Evolutionary conservation across 2,888 invertebrate species (phyloP).

Genomic region (Agrochola lychnidis): DNA sequence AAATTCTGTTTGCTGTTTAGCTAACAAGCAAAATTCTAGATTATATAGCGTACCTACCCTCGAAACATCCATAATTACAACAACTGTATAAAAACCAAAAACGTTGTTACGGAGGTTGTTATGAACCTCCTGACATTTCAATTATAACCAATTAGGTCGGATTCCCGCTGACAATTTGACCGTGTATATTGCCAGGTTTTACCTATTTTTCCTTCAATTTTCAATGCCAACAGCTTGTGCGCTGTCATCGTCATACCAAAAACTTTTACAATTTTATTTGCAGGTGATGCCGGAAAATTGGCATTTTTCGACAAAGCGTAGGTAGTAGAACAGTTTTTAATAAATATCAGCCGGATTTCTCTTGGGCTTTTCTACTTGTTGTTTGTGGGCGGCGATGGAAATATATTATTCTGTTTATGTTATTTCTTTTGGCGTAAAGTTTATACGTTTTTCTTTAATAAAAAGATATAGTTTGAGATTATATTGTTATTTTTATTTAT

Average conservation of each 20-base stretch:
- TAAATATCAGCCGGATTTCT: slow-evolving; percentile 30
- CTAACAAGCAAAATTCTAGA: slow-evolving; percentile 9
- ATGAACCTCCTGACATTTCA: slow-evolving; percentile 12
- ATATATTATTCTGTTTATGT: background rate
- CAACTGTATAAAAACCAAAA: background rate
- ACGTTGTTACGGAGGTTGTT: background rate
- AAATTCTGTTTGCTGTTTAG: background rate
- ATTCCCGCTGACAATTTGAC: slow-evolving; percentile 22
- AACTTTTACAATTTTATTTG: slow-evolving; percentile 45
- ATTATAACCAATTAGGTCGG: slow-evolving; percentile 45
- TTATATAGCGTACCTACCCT: background rate
- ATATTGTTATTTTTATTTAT: background rate
- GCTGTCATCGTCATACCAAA: slow-evolving; percentile 11
- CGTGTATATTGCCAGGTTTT: background rate
- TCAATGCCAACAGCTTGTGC: slow-evolving; percentile 1
- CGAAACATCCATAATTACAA: background rate
- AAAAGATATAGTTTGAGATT: no score
- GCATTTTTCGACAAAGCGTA: slow-evolving; percentile 7
- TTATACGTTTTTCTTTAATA: background rate
- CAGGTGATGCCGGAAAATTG: slow-evolving; percentile 33
- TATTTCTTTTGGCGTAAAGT: slow-evolving; percentile 12
- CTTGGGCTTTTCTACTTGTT: slow-evolving; percentile 23
- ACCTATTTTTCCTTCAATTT: slow-evolving; percentile 19
- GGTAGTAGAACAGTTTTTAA: slow-evolving; percentile 18
- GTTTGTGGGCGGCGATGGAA: background rate